phyloP scores from a whole-genome alignment of 1,140 invertebrate genomes.

The Pectinophora gossypiella region DNA sequence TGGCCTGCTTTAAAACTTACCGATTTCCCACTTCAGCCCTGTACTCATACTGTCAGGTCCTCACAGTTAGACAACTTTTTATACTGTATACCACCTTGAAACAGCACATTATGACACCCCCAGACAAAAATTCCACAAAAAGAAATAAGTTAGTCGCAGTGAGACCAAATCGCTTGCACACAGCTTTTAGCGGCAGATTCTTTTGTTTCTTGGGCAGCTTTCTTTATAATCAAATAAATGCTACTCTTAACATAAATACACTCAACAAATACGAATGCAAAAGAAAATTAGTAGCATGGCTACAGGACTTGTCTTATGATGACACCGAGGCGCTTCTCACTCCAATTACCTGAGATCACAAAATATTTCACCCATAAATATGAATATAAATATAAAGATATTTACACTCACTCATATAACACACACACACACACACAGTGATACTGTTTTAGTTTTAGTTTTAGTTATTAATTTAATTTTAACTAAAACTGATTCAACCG shows the following conservation, averaged over 20 bases:
- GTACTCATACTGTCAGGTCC: background rate
- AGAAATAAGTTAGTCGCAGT: background rate
- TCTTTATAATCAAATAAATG: background rate
- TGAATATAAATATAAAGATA: too few relatives aligned
- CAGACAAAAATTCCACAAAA: background rate
- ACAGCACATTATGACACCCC: background rate
- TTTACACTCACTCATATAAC: too few relatives aligned
- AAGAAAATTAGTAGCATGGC: background rate
- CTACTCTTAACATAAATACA: background rate
- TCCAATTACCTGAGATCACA: too few relatives aligned
- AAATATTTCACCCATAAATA: too few relatives aligned
- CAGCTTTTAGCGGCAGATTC: background rate
- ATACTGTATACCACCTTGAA: background rate
- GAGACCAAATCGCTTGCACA: background rate
- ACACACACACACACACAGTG: too few relatives aligned
- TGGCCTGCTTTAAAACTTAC: background rate
- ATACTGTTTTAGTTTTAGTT: too few relatives aligned
- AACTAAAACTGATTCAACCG: too few relatives aligned
- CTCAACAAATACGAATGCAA: background rate
- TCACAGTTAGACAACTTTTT: conserved; percentile 1
- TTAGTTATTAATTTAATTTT: too few relatives aligned
- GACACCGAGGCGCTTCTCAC: background rate
- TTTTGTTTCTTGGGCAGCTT: background rate
- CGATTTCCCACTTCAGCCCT: background rate
- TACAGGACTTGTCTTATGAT: background rate